phyloP scores from a whole-genome alignment of 2,888 invertebrate species.

The Diogma glabrata region DNA sequence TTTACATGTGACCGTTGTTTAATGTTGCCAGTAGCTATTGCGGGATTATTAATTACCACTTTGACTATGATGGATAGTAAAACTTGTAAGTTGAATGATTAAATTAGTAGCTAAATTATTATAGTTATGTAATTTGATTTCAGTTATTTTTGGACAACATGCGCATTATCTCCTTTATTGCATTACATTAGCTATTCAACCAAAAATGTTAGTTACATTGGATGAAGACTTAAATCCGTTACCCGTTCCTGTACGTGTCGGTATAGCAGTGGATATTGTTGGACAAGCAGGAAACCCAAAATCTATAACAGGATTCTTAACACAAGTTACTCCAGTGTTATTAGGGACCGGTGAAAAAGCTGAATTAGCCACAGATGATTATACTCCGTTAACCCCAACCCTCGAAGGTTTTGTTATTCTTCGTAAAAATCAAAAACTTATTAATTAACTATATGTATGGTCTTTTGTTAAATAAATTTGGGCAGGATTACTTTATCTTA shows the following conservation, averaged over 20 bases:
- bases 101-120: not conserved
- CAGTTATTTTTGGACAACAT: slow-evolving; percentile 80
- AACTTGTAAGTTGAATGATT: slow-evolving; percentile 31
- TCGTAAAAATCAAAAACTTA: slow-evolving; percentile 63
- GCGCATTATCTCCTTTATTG: slow-evolving; percentile 87
- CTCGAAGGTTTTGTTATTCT: slow-evolving; percentile 96
- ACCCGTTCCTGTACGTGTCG: slow-evolving; percentile 77
- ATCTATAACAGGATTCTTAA: slow-evolving; percentile 95
- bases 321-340: slow-evolving; percentile 93
- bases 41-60: slow-evolving; percentile 80
- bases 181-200: slow-evolving; percentile 93
- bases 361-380: slow-evolving; percentile 92
- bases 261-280: slow-evolving; percentile 89
- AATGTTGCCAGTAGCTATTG: slow-evolving; percentile 82
- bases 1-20: slow-evolving; percentile 88
- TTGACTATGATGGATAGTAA: slow-evolving; percentile 88
- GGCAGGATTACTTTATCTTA: too few species aligned
- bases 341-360: slow-evolving; percentile 89
- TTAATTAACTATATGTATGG: too few species aligned
- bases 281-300: slow-evolving; percentile 96
- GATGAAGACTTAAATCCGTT: slow-evolving; percentile 82
- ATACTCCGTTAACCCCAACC: slow-evolving; percentile 75
- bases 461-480: too few species aligned
- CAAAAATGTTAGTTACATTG: slow-evolving; percentile 90
- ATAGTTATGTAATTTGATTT: slow-evolving; percentile 28